Base-by-base conservation (phyloP, 2,113 vertebrate species). In the Menidia beryllina region DNA sequence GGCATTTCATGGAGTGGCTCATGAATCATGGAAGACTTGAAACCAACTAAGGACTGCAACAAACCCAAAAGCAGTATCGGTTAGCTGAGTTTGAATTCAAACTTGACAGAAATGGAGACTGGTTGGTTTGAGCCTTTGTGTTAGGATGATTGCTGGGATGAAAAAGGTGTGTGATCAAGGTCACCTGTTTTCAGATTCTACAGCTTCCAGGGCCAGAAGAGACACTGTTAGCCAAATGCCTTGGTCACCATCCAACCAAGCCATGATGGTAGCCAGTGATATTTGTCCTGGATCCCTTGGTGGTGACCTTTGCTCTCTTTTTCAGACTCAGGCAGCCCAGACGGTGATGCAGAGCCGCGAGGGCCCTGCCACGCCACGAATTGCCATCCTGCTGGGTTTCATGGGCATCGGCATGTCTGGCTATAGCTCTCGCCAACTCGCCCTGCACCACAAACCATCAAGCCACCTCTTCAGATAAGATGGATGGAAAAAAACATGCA, bases 391-490 rank as follows among this genome's bases (percentile, higher is more conserved):
- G 38, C 85, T 97, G 77, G 95, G 95, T 1, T 36, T 95, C 25
- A 88, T 92, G 69, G 96, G 95, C 14, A 81, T 95, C 21, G 81
- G 93, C 68, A 80, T 95, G 77, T 96, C 94, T 0, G 91, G 94
- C 60, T 96, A 96, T 88, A 94, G 95, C 84, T 92, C 92, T 0
- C 93, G 89, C 39, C 95, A 94, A 61, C 93, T 96, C 27, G 92
- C 93, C 1, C 93, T 93, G 23, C 85, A 90, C 47, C 93, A 86
- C 87, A 93, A 92, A 69, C 92, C 93, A 0, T 75, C 87, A 0
- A 70, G 74, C 27, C 83, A 81, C 72, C 88, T 94, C 55, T 81
- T 93, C 26, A 87, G 86, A 84, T 91, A 54, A 93, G 39, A 63
- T 25, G 30, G 24, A 72, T 53, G 53, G 17, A 41, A 9, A 4